A percentile compares a stretch with the other conserved stretches of the same genome.
phyloP scores from a whole-genome alignment of 2,797 vertebrate genomes.

The Sebastes diploproa region DNA sequence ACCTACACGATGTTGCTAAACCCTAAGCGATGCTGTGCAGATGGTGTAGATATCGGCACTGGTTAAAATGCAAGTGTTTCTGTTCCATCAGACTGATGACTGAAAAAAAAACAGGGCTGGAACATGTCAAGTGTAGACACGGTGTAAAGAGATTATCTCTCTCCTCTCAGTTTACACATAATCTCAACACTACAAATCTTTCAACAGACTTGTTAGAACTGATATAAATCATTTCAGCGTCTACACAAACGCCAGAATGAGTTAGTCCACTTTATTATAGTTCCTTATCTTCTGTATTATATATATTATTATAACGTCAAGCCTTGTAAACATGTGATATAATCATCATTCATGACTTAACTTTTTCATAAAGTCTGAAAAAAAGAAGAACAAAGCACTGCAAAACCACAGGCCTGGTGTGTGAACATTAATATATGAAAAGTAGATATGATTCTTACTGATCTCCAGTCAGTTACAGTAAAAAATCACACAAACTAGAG shows the following conservation, averaged over 20 bases:
- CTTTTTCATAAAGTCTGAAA: too few relatives aligned
- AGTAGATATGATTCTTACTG: too few relatives aligned
- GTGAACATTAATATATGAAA: too few relatives aligned
- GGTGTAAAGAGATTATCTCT: neutral
- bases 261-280: neutral
- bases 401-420: too few relatives aligned
- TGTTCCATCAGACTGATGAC: neutral
- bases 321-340: too few relatives aligned
- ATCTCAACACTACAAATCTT: neutral
- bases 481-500: too few relatives aligned
- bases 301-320: too few relatives aligned
- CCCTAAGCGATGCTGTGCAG: neutral
- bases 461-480: too few relatives aligned
- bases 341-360: too few relatives aligned
- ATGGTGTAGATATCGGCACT: neutral
- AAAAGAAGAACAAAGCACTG: too few relatives aligned
- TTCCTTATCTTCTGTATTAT: neutral
- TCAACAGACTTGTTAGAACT: neutral
- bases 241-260: neutral
- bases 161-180: neutral
- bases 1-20: neutral
- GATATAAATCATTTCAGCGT: neutral
- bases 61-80: neutral
- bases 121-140: neutral
- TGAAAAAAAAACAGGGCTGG: neutral